Conservation (phyloP, 2,113 vertebrate genomes). For the Aegotheles bennettii region DNA sequence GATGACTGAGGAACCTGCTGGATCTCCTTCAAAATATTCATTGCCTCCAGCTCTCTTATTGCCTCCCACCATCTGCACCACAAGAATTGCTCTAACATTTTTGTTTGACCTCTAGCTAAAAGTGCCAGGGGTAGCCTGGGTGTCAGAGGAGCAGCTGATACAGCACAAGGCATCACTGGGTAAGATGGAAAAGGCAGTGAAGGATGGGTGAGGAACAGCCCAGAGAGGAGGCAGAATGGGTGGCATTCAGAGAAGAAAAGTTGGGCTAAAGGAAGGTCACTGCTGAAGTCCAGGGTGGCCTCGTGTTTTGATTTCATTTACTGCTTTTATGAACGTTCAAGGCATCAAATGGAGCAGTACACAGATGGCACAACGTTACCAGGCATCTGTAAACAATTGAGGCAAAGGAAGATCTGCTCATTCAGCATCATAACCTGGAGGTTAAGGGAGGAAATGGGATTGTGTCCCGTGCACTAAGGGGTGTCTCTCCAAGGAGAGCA, state of each 20-base stretch:
- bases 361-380: constrained; percentile 11
- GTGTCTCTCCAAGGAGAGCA: background rate
- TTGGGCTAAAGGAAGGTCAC: background rate
- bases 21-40: background rate
- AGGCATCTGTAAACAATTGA: constrained; percentile 2
- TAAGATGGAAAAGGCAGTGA: background rate
- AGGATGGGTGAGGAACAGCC: background rate
- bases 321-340: constrained; percentile 2
- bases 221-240: background rate
- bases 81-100: background rate
- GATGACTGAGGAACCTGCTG: fast-evolving
- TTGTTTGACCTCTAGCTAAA: background rate
- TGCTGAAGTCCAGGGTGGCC: background rate
- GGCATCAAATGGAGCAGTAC: background rate
- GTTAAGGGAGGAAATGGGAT: background rate
- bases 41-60: background rate
- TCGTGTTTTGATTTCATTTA: background rate
- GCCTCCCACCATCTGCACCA: background rate
- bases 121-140: background rate
- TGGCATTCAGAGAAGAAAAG: background rate
- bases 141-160: background rate
- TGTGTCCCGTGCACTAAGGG: background rate
- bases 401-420: background rate
- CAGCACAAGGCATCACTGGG: background rate
- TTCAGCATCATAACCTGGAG: background rate